Percentiles rank a stretch among this genome's conserved stretches.
Evolutionary conservation across 2,797 vertebrate species (phyloP).

Genomic region (Pseudomugil tenellus): DNA sequence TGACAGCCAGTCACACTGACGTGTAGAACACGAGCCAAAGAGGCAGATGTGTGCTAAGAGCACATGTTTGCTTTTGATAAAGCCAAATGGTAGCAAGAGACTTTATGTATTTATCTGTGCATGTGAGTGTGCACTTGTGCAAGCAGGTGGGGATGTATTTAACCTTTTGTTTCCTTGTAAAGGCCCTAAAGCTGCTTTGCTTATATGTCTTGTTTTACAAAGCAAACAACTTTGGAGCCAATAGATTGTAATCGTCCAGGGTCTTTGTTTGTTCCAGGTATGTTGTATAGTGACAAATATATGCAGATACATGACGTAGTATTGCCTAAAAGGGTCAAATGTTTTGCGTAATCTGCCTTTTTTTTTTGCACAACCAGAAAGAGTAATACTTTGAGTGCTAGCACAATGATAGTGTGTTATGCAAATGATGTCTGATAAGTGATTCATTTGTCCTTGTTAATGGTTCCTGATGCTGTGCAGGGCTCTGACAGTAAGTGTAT

Average conservation of each 20-base stretch:
- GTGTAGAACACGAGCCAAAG: constrained; percentile 22
- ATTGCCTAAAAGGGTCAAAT: constrained; percentile 15
- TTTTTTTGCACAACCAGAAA: constrained; percentile 29
- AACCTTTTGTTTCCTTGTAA: constrained; percentile 53
- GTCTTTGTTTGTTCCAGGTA: constrained; percentile 10
- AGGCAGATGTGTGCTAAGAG: constrained; percentile 22
- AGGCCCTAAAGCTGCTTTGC: constrained; percentile 65
- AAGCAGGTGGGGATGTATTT: constrained; percentile 42
- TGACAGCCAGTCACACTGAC: constrained; percentile 26
- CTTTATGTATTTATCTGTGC: constrained; percentile 25
- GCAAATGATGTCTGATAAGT: constrained; percentile 60
- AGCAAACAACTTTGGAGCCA: constrained; percentile 34
- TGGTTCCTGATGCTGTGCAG: constrained; percentile 40
- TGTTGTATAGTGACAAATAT: constrained; percentile 21
- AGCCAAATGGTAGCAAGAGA: constrained; percentile 15
- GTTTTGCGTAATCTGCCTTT: constrained; percentile 19
- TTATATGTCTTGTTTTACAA: constrained; percentile 43
- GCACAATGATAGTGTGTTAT: constrained; percentile 46
- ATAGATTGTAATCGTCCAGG: constrained; percentile 28
- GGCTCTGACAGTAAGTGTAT: constrained; percentile 15
- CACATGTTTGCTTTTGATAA: constrained; percentile 48
- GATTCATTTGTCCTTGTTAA: constrained; percentile 53
- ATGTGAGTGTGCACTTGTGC: constrained; percentile 20
- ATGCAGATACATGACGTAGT: background rate
- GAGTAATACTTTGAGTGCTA: constrained; percentile 48